A percentile compares a stretch with the other conserved stretches of the same genome.
These are phyloP conservation scores for Calyptommatus sinebrachiatus DNA, from an alignment of 2,113 vertebrate species.

Conservation along the genomic window DNA sequence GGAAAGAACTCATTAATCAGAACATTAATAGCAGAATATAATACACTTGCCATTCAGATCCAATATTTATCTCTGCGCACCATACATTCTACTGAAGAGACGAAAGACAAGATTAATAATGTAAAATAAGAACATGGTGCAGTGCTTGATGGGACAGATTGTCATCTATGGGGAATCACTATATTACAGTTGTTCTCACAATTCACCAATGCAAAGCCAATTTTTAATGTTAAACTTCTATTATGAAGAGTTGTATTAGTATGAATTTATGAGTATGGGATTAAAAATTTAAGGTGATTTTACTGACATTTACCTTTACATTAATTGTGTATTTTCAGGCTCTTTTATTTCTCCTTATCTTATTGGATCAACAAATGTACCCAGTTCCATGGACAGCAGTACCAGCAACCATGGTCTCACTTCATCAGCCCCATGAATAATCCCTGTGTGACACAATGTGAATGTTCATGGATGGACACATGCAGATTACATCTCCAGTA, in stretches of 20 bases:
- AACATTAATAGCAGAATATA: conserved; percentile 44
- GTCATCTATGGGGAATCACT: not conserved
- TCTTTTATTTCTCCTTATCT: not conserved
- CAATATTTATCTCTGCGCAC: conserved; percentile 10
- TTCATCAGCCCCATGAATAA: not conserved
- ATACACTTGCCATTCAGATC: conserved; percentile 51
- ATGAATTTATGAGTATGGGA: not conserved
- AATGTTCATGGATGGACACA: not conserved
- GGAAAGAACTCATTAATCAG: conserved; percentile 58
- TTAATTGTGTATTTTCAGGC: not conserved
- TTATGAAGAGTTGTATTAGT: not conserved
- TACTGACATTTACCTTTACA: not conserved
- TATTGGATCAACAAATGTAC: not conserved
- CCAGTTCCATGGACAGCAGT: not conserved
- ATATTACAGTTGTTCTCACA: not conserved
- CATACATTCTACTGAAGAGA: accelerated
- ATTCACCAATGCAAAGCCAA: not conserved
- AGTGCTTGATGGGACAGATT: not conserved
- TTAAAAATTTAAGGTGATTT: not conserved
- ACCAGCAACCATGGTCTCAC: not conserved
- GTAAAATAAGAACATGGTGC: not conserved
- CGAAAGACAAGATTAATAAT: not conserved
- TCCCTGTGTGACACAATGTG: not conserved
- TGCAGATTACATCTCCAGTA: not conserved
- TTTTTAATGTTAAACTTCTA: not conserved